A percentile compares a stretch with the other conserved stretches of the same genome.
These are phyloP conservation scores for Platygyra sinensis DNA, from an alignment of 64 coral and sea anemone genomes.

Conservation along the genomic window DNA sequence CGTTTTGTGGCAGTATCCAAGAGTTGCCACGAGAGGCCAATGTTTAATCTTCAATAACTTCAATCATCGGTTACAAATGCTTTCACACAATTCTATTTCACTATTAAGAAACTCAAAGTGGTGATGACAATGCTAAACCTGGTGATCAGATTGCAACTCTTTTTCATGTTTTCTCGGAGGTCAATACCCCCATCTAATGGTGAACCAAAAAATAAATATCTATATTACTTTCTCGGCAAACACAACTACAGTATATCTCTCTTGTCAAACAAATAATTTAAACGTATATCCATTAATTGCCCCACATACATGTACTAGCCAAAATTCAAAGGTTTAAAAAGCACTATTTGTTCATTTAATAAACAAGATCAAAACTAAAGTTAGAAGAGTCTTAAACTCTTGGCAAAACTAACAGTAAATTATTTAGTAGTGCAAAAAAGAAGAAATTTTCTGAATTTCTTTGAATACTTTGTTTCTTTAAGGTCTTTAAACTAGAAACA, in stretches of 20 bases:
- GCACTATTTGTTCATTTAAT: background rate
- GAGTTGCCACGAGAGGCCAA: background rate
- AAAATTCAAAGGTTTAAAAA: background rate
- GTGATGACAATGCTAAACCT: conserved; percentile 10
- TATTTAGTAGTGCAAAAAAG: background rate
- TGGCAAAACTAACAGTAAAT: background rate
- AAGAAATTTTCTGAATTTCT: background rate
- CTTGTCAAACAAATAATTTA: conserved; percentile 14
- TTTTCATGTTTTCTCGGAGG: background rate
- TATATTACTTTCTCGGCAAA: conserved; percentile 20
- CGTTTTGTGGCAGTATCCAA: background rate
- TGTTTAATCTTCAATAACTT: conserved; percentile 31
- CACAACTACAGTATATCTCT: background rate
- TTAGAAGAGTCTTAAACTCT: background rate
- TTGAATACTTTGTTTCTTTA: background rate
- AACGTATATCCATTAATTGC: background rate
- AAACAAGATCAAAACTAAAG: background rate
- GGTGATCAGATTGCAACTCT: background rate
- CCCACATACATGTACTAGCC: conserved; percentile 3
- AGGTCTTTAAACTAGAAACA: background rate
- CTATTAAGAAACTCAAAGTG: background rate
- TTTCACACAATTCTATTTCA: background rate
- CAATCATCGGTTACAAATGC: background rate
- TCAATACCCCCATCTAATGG: background rate
- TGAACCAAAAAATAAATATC: conserved; percentile 47